Evolutionary conservation across 2,797 vertebrate genomes (phyloP), one percentile per base, ranked within the genome.

Genomic region (Hybognathus amarus): DNA sequence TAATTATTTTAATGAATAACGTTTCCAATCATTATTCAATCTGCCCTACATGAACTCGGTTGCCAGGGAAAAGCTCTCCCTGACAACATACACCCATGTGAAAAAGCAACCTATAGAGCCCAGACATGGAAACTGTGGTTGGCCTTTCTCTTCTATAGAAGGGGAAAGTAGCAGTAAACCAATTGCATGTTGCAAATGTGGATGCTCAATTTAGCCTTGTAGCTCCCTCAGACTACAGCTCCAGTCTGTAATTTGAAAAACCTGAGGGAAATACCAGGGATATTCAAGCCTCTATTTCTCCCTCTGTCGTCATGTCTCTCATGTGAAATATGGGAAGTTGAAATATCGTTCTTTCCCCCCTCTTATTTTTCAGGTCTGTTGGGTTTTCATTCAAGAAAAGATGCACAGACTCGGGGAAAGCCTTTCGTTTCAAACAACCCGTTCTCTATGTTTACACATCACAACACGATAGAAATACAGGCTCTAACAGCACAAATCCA

Each of bases 241-340:
- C 85, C 88, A 89, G 92, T 94, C 92, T 94, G 92, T 94, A 91
- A 94, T 93, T 94, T 92, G 86, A 90, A 91, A 91, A 93, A 92
- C 89, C 91, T 88, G 87, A 36, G 91, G 92, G 91, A 93, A 93
- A 92, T 91, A 90, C 90, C 91, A 83, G 86, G 85, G 91, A 92
- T 88, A 90, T 92, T 92, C 88, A 71, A 85, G 87, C 92, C 89
- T 91, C 90, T 89, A 89, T 91, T 93, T 93, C 89, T 90, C 88
- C 87, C 86, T 87, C 90, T 92, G 90, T 90, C 89, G 88, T 91
- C 90, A 92, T 89, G 89, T 89, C 91, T 90, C 89, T 87, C 83
- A 85, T 68, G 86, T 86, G 88, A 92, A 92, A 90, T 85, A 88
- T 54, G 87, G 88, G 88, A 86, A 87, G 82, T 85, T 89, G 27